These are phyloP conservation scores for Chloropsis cyanopogon DNA, from an alignment of 2,113 vertebrate species.

Conservation along the genomic window DNA sequence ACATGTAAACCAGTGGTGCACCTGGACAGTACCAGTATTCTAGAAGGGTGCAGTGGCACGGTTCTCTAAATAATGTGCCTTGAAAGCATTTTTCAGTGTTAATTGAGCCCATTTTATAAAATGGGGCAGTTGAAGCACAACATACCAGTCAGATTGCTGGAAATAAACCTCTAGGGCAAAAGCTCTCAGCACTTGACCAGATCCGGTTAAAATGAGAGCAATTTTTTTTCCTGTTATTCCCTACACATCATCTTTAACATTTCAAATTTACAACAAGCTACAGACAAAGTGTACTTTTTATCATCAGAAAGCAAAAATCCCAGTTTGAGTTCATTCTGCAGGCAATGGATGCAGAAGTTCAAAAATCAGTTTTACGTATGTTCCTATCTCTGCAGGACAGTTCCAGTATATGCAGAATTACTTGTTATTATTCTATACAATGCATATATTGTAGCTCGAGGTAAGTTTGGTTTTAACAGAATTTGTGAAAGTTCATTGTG, in stretches of 20 bases:
- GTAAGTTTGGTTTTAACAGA: background rate
- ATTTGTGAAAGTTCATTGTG: background rate
- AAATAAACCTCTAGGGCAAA: background rate
- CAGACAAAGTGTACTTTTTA: background rate
- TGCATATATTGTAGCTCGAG: background rate
- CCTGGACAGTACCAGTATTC: background rate
- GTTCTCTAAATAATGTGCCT: background rate
- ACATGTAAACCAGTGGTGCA: background rate
- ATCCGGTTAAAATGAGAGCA: accelerated
- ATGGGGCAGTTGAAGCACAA: background rate
- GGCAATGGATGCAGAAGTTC: background rate
- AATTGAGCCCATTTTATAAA: background rate
- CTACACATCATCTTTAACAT: background rate
- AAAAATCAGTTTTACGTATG: background rate
- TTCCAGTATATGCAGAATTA: background rate
- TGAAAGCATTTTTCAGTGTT: background rate
- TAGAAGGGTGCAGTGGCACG: background rate
- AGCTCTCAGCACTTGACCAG: background rate
- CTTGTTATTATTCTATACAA: background rate
- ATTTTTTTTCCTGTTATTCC: background rate
- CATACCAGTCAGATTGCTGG: background rate
- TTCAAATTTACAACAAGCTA: background rate
- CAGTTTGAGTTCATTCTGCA: background rate
- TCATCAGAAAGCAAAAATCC: background rate
- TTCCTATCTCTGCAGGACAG: background rate